These are phyloP conservation scores for Bubo scandiacus DNA, from an alignment of 2,113 vertebrate species.

Conservation along the genomic window DNA sequence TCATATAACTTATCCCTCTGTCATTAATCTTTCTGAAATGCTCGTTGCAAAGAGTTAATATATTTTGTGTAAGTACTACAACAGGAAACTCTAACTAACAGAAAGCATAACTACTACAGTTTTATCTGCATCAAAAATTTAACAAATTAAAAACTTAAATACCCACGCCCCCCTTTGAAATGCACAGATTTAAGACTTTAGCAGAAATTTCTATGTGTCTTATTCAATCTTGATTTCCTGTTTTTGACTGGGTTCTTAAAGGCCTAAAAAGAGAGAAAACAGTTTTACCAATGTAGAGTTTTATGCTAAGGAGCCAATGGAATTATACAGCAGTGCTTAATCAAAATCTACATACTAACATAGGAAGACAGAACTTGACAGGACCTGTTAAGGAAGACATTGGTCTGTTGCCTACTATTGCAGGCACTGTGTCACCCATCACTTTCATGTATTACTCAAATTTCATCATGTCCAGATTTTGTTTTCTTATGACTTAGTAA, in stretches of 20 bases:
- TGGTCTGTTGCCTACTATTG: background rate
- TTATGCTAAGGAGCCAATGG: background rate
- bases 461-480: background rate
- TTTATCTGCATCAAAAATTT: background rate
- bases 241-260: background rate
- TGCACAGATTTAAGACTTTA: background rate
- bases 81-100: background rate
- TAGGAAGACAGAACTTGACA: background rate
- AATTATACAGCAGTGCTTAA: background rate
- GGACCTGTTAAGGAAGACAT: background rate
- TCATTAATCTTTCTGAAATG: background rate
- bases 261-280: background rate
- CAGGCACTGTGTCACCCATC: background rate
- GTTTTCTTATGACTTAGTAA: background rate
- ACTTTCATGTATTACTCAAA: background rate
- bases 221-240: background rate
- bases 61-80: background rate
- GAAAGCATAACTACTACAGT: background rate
- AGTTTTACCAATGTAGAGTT: background rate
- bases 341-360: background rate
- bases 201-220: background rate
- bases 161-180: background rate
- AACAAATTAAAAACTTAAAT: background rate
- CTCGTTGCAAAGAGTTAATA: background rate
- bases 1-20: background rate